phyloP scores from a whole-genome alignment of 2,888 invertebrate genomes.

The Nebria salina region DNA sequence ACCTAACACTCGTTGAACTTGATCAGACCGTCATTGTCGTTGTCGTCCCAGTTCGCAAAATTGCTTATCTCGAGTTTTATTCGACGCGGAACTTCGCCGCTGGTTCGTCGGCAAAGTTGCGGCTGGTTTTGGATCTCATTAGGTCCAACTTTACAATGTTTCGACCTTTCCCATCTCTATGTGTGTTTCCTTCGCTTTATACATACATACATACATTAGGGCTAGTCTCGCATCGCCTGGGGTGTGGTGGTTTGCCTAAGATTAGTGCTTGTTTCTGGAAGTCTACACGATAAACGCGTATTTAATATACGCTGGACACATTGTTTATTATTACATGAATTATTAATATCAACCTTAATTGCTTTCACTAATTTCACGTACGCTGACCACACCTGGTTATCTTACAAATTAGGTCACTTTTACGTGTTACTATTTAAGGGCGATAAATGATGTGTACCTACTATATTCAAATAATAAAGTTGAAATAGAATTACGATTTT shows the following conservation, averaged over 20 bases:
- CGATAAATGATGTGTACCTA: no score
- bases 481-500: no score
- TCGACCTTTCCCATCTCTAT: background rate
- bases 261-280: background rate
- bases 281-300: constrained; percentile 19
- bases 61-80: constrained; percentile 23
- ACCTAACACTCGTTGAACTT: constrained; percentile 15
- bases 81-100: constrained; percentile 5
- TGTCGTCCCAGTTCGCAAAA: constrained; percentile 19
- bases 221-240: background rate
- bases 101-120: constrained; percentile 10
- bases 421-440: constrained; percentile 28
- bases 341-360: constrained; percentile 38
- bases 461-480: no score
- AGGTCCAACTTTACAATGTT: constrained; percentile 10
- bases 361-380: constrained; percentile 41
- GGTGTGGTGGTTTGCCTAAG: constrained; percentile 12
- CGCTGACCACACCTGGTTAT: constrained; percentile 35
- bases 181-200: background rate
- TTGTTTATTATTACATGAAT: constrained; percentile 42
- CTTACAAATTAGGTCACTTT: constrained; percentile 36
- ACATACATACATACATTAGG: background rate
- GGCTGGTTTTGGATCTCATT: constrained; percentile 14
- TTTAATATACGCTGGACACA: constrained; percentile 39
- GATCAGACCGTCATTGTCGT: constrained; percentile 7